Evolutionary conservation across 2,113 vertebrate species (phyloP), one percentile per base, ranked within the genome.

Genomic region (Austrofundulus limnaeus): DNA sequence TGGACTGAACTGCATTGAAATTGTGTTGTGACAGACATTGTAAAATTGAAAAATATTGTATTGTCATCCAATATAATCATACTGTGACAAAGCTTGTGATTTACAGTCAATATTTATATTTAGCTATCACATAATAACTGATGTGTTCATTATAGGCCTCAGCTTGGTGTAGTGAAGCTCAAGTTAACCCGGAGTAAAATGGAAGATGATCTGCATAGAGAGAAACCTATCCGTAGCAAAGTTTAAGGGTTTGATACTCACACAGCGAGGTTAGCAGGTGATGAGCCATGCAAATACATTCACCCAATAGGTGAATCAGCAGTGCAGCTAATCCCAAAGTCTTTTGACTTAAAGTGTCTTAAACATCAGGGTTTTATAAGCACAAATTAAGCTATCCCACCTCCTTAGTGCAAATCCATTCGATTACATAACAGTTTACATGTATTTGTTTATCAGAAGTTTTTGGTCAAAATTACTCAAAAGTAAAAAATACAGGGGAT

Each of bases 191-290:
- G 50, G 13, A 13, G 39, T 6, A 48, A 70, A 57, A 11, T 49
- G 39, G 60, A 68, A 64, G 45, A 11, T 41, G 60, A 75, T 60
- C 60, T 61, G n/a, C 31, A 47, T 23, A 23, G 54, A 34, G 41
- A 66, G 51, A 72, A 69, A 48, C 11, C 10, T 61, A 45, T 56
- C 37, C 34, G 50, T n/a, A 58, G 62, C 15, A 21, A 24, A 21
- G 61, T 42, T 5, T 0, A 20, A 47, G 53, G 39, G 31, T 54
- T 54, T 70, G 25, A 52, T 43, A 7, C 34, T 43, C 47, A 42
- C 43, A 54, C 10, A 13, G 3, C 49, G n/a, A 39, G 17, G 20
- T 9, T 11, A 38, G 19, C 20, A 50, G 47, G 20, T 61, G 45
- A 37, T 19, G 28, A 39, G 46, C 14, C 20, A 17, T 59, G 16